Evolutionary conservation across 2,888 invertebrate genomes (phyloP), one percentile per base, ranked within the genome.

Genomic region (Odiellus spinosus): DNA sequence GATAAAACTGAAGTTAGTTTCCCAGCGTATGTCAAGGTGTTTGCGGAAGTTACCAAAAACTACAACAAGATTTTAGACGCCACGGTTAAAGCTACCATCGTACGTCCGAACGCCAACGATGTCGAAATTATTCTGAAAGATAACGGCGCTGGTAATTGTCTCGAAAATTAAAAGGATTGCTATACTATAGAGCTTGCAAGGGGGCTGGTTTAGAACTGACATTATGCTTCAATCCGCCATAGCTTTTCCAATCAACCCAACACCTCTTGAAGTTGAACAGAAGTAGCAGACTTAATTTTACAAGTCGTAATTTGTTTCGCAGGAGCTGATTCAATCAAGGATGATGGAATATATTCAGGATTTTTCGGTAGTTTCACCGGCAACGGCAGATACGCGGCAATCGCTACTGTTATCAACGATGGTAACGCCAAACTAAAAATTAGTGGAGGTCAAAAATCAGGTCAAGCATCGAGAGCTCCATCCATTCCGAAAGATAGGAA

Each of bases 271-370:
- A n/a, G n/a, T n/a, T n/a, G n/a, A n/a, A n/a, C n/a, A n/a, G n/a
- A n/a, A n/a, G n/a, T n/a, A n/a, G n/a, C n/a, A n/a, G n/a, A n/a
- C n/a, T n/a, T n/a, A n/a, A n/a, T n/a, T n/a, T n/a, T n/a, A n/a
- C n/a, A n/a, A n/a, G n/a, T n/a, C n/a, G n/a, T n/a, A n/a, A n/a
- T n/a, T n/a, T n/a, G n/a, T n/a, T n/a, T n/a, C 8, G 26, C 36
- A 64, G 65, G 64, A 26, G 60, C 61, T 11, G 65, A 65, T 48
- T 57, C 60, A 1, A 50, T 53, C 2, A 58, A 57, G 44, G 53
- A 59, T 39, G 65, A 65, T 53, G 65, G 65, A 1, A 58, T 64
- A 6, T 65, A 64, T 50, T 61, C 64, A 8, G 56, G 59, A 2
- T 62, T 57, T 42, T 61, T 60, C 50, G 55, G 59, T 11, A 48